Conservation (phyloP, 2,888 invertebrate species). For the Ptychoptera contaminata region DNA sequence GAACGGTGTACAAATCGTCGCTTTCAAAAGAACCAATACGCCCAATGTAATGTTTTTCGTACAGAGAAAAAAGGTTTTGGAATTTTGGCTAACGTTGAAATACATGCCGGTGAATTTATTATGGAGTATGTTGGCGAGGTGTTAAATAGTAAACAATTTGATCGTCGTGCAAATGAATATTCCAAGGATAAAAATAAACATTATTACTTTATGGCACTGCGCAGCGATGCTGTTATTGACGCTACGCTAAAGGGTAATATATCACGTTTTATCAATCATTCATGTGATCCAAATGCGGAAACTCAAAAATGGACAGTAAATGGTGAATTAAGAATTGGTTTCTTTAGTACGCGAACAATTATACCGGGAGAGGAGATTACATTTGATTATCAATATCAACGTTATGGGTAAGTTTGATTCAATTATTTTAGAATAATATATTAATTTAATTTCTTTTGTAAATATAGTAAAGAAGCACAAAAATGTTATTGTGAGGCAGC, state of each 20-base stretch:
- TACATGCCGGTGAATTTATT: conserved; percentile 63
- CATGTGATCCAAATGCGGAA: conserved; percentile 96
- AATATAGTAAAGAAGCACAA: conserved; percentile 78
- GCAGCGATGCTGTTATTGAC: conserved; percentile 88
- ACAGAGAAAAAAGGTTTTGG: conserved; percentile 95
- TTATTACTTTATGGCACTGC: conserved; percentile 95
- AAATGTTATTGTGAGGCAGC: conserved; percentile 83
- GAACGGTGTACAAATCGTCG: conserved; percentile 87
- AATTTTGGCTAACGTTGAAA: conserved; percentile 38
- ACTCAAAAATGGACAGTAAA: conserved; percentile 97
- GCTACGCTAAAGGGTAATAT: conserved; percentile 92
- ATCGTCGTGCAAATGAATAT: conserved; percentile 72
- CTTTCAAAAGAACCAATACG: conserved; percentile 78
- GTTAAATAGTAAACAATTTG: conserved; percentile 77
- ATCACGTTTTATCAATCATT: conserved; percentile 96
- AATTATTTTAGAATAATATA: conserved; percentile 8
- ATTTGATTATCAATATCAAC: conserved; percentile 96
- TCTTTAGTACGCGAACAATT: conserved; percentile 80
- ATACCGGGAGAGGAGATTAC: conserved; percentile 86
- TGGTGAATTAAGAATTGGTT: conserved; percentile 86
- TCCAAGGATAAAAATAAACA: conserved; percentile 80
- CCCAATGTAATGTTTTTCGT: conserved; percentile 69
- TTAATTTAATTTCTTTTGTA: conserved; percentile 5
- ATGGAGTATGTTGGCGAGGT: conserved; percentile 99
- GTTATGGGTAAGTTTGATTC: conserved; percentile 43